Evolutionary conservation across 2,888 invertebrate genomes (phyloP).

Genomic region (Enchytraeus crypticus): DNA sequence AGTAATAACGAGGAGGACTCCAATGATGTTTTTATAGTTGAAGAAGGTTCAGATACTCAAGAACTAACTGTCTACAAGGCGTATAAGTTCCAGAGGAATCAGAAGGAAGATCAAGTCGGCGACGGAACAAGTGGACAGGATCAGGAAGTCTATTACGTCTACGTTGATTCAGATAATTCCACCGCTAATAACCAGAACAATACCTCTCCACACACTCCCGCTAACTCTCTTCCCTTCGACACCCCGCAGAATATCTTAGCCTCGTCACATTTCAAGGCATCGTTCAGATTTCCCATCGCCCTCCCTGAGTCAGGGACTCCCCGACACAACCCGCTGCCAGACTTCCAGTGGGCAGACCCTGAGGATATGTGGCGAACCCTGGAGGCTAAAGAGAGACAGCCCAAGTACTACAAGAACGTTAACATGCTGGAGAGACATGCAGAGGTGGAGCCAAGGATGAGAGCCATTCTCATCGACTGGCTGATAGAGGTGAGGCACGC

Average conservation of each 20-base stretch:
- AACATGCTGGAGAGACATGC: conserved; percentile 74
- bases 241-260: neutral
- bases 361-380: conserved; percentile 73
- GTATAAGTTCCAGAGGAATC: too few relatives aligned
- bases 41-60: too few relatives aligned
- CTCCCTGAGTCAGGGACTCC: neutral
- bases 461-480: conserved; percentile 93
- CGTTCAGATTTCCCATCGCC: neutral
- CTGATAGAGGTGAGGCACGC: conserved; percentile 72
- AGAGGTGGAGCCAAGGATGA: conserved; percentile 77
- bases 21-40: too few relatives aligned
- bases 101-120: too few relatives aligned
- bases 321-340: conserved; percentile 41
- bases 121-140: too few relatives aligned
- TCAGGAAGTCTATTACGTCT: too few relatives aligned
- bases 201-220: too few relatives aligned
- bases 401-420: conserved; percentile 56
- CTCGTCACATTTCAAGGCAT: neutral
- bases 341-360: conserved; percentile 65
- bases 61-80: too few relatives aligned
- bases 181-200: too few relatives aligned
- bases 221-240: neutral
- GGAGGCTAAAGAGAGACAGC: conserved; percentile 69
- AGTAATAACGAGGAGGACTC: too few relatives aligned
- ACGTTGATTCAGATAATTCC: too few relatives aligned